Base-by-base conservation (phyloP, 2,888 invertebrate species). In the Spodoptera exigua region DNA sequence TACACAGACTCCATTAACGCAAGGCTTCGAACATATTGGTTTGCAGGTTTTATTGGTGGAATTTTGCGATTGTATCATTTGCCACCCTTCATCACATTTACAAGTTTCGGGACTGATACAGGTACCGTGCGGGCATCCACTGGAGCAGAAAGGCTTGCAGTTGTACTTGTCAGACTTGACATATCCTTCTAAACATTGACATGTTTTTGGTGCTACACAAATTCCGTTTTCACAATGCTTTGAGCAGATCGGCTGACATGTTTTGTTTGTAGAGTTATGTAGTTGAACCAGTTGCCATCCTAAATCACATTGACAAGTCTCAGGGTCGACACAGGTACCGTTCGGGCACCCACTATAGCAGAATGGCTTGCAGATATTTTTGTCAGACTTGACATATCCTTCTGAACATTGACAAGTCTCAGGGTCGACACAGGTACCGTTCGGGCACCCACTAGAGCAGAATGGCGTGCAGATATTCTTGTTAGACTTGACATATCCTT, bases 81-180 rank as follows among this genome's bases (percentile, higher is more conserved):
- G 10, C 61, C 62, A 66, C 11, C 66, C 66, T 12, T n/a, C 12
- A 39, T 60, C 11, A 21, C 70, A 68, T 1, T 9, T 7, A 16
- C 70, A 70, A 3, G 18, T 58, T 1, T 68, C 61, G 3, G 70
- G 63, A 2, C 3, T 10, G 10, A 68, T 21, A 48, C 67, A 70
- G 13, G 11, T 58, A 0, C 70, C 70, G 35, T 70, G 27, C 1
- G 16, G 35, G 48, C 67, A 70, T 10, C 51, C 52, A 17, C n/a
- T 18, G 0, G 62, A 35, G n/a, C 69, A 69, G 2, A 35, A 3
- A 0, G 69, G 66, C 4, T 51, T 34, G 34, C 69, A 70, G n/a
- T 3, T 52, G 35, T 21, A 14, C 0, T 32, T 14, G 2, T 52
- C 46, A n/a, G 34, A 17, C 2, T 34, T 48, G 0, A 27, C 1